A percentile compares a stretch with the other conserved stretches of the same genome.
These are phyloP conservation scores for Catharus minimus DNA, from an alignment of 2,113 vertebrate species.

Conservation along the genomic window DNA sequence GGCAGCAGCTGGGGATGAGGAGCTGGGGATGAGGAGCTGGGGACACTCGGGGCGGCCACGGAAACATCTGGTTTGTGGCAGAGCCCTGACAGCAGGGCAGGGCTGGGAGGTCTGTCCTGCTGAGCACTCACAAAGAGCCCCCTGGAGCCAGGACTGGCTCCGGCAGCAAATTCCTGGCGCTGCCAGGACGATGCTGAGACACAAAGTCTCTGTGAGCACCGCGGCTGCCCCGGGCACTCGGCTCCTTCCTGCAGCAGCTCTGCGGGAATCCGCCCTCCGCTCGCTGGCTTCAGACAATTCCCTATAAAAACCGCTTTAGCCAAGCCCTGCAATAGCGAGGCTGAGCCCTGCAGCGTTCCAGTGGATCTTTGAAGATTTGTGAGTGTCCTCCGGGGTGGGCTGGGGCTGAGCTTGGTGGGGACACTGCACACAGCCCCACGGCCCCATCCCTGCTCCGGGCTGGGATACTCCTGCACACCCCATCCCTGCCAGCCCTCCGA, in stretches of 20 bases:
- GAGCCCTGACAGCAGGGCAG: neutral
- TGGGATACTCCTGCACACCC: neutral
- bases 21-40: neutral
- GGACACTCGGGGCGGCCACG: accelerated
- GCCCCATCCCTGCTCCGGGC: neutral
- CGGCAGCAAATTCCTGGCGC: neutral
- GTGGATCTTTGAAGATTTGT: neutral
- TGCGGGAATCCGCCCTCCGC: neutral
- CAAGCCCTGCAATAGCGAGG: neutral
- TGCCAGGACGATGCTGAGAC: neutral
- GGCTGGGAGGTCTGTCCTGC: neutral
- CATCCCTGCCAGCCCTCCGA: neutral
- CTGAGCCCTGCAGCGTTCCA: neutral
- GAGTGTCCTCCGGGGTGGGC: neutral
- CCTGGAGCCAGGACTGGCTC: neutral
- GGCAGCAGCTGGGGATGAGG: neutral
- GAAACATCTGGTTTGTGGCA: neutral
- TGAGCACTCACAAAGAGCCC: neutral
- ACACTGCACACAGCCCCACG: accelerated
- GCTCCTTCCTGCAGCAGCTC: neutral
- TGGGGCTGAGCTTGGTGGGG: neutral
- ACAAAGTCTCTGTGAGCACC: neutral
- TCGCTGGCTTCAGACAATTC: neutral
- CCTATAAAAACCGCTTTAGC: neutral
- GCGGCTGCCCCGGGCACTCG: neutral